phyloP scores from a whole-genome alignment of 2,113 vertebrate genomes.

The Lichenostomus cassidix region DNA sequence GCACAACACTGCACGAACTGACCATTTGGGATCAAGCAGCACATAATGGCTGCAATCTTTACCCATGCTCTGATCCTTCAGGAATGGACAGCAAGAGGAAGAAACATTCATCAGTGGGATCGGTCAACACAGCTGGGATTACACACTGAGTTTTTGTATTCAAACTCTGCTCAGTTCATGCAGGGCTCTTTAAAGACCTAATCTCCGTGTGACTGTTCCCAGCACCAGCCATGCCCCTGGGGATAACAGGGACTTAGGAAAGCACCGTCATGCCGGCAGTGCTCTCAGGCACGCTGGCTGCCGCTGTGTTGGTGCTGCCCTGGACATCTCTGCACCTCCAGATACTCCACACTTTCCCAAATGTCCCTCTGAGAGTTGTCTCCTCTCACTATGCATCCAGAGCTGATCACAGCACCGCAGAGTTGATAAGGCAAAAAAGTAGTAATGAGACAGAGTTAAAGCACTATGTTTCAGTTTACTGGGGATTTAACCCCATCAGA shows the following conservation, averaged over 20 bases:
- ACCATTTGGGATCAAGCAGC: background rate
- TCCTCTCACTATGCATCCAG: background rate
- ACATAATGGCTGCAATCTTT: background rate
- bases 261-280: fast-evolving
- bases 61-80: background rate
- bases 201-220: conserved; percentile 45
- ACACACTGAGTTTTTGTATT: background rate
- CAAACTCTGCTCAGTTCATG: background rate
- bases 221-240: background rate
- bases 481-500: background rate
- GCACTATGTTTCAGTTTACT: background rate
- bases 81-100: background rate
- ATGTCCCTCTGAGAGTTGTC: background rate
- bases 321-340: background rate
- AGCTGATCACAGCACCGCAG: background rate
- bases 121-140: fast-evolving
- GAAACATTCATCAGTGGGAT: background rate
- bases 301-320: fast-evolving
- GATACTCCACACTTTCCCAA: background rate
- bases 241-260: background rate
- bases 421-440: background rate
- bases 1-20: fast-evolving
- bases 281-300: background rate
- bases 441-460: background rate
- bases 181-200: conserved; percentile 17